Evolutionary conservation across 2,888 invertebrate species (phyloP), one percentile per base, ranked within the genome.

Genomic region (Poecilobothrus nobilitatus): DNA sequence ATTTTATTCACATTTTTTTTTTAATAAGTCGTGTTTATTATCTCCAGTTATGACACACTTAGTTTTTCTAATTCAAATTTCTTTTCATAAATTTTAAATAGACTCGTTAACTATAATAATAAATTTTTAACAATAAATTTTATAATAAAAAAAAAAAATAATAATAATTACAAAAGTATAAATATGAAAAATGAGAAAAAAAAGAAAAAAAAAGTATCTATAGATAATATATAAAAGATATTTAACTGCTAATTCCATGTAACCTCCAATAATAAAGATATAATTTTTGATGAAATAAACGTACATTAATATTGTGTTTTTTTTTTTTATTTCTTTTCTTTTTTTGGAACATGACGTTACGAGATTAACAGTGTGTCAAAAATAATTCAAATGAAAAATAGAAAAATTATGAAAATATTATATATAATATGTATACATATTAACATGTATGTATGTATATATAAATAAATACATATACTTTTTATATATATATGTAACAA

Each of bases 91-190:
- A 18, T 53, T 53, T 53, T 53, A 53, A 53, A 53, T 53, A 53
- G 53, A 53, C 53, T 53, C 53, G 53, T 53, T 53, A 53, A 53
- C 53, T 53, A 53, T n/a, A 53, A 53, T 53, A 53, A 53, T 53
- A 53, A 53, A 53, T 27, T 27, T 27, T 27, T 27, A 27, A 27
- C 27, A 27, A 27, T 27, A 27, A 27, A 27, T 27, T 27, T 27
- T 4, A 27, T 27, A 27, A 27, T n/a, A n/a, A n/a, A n/a, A n/a
- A n/a, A n/a, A n/a, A n/a, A n/a, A n/a, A n/a, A n/a, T 27, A 27
- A 27, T 27, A 53, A 53, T 53, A 53, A 53, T 53, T 53, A 53
- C 53, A 53, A 53, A 53, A 18, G 41, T 53, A 53, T 53, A 53
- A 53, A 53, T 53, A 53, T 37, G 37, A 10, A 12, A 10, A 10